Percentiles rank a stretch among this genome's conserved stretches.
phyloP scores from a whole-genome alignment of 1,140 invertebrate species.

The Bicyclus anynana region DNA sequence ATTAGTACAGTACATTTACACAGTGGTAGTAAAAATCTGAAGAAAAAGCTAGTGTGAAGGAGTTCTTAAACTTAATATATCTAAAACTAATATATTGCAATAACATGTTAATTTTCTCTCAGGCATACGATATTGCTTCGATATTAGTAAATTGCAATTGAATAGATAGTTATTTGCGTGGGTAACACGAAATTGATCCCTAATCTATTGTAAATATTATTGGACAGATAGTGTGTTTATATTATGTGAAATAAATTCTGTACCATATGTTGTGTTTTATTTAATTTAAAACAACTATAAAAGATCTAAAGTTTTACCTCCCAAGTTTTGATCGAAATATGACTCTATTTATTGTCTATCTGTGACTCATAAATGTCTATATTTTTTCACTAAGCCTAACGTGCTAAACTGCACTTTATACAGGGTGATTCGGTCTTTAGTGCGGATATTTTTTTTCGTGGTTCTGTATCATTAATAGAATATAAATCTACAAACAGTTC shows the following conservation, averaged over 20 bases:
- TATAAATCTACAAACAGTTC: too few species aligned
- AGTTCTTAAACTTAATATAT: neutral
- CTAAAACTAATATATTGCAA: neutral
- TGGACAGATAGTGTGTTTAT: conserved; percentile 59
- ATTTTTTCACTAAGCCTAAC: too few species aligned
- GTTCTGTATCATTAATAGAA: too few species aligned
- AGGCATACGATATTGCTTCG: neutral
- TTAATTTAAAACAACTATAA: conserved; percentile 1
- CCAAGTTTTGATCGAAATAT: neutral
- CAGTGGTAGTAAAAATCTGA: too few species aligned
- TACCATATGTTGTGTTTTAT: conserved; percentile 54
- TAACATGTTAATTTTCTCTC: neutral
- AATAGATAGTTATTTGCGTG: conserved; percentile 3
- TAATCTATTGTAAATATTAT: conserved; percentile 41
- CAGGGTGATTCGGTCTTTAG: too few species aligned
- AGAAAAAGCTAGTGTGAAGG: too few species aligned
- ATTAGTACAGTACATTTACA: too few species aligned
- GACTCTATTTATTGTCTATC: too few species aligned
- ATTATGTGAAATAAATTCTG: conserved; percentile 68
- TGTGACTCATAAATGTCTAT: too few species aligned
- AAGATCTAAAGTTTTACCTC: neutral
- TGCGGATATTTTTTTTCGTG: too few species aligned
- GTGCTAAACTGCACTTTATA: too few species aligned
- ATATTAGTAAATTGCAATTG: neutral
- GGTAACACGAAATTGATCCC: conserved; percentile 26